Conservation (phyloP, 2,797 vertebrate genomes). For the Sebastolobus alascanus region DNA sequence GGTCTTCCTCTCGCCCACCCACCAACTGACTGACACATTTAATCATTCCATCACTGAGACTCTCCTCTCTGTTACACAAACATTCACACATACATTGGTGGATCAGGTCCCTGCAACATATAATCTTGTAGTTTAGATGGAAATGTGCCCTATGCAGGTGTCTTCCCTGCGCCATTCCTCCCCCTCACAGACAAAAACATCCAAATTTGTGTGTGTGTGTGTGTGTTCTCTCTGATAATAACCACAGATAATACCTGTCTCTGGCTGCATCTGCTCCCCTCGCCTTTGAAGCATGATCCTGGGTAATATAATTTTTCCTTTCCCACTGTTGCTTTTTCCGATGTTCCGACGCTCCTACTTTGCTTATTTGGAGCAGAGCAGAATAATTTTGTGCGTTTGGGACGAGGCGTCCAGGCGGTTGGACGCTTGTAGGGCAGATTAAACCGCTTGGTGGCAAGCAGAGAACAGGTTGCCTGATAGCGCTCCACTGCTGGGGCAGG, state of each 20-base stretch:
- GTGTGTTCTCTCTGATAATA: slow-evolving; percentile 46
- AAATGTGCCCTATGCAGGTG: slow-evolving; percentile 60
- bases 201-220: slow-evolving; percentile 15
- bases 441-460: slow-evolving; percentile 16
- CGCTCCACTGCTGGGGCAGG: slow-evolving; percentile 28
- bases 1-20: slow-evolving; percentile 33
- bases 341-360: background rate
- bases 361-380: slow-evolving; percentile 12
- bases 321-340: background rate
- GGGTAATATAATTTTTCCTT: slow-evolving; percentile 25
- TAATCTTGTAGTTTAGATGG: slow-evolving; percentile 64
- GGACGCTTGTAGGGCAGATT: slow-evolving; percentile 56
- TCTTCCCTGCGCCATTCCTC: slow-evolving; percentile 26
- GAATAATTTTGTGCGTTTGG: slow-evolving; percentile 32
- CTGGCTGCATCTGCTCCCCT: slow-evolving; percentile 31
- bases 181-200: slow-evolving; percentile 36
- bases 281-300: slow-evolving; percentile 22
- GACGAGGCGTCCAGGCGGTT: slow-evolving; percentile 23
- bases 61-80: slow-evolving; percentile 17
- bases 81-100: slow-evolving; percentile 9
- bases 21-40: slow-evolving; percentile 69
- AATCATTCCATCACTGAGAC: slow-evolving; percentile 64
- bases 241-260: slow-evolving; percentile 39
- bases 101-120: slow-evolving; percentile 39
- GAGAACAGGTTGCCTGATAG: slow-evolving; percentile 57